These are phyloP conservation scores for Macrobrachium rosenbergii DNA, from an alignment of 1,140 invertebrate species.

Conservation along the genomic window DNA sequence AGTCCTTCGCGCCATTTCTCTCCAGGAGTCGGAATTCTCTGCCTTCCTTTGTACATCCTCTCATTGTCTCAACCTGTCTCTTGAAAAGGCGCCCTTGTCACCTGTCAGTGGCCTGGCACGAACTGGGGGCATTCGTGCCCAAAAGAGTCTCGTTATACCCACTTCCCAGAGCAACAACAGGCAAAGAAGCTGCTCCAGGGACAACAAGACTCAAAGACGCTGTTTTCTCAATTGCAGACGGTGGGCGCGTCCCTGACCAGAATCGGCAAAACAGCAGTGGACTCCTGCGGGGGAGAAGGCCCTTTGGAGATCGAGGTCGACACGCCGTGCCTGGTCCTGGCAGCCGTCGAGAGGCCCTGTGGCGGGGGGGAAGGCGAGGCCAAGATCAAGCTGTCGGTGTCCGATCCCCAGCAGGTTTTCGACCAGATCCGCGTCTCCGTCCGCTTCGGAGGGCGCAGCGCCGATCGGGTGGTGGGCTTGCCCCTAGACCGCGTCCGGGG, in stretches of 20 bases:
- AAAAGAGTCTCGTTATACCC: too few relatives aligned
- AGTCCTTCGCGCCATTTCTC: too few relatives aligned
- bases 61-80: too few relatives aligned
- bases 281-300: background rate
- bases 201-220: background rate
- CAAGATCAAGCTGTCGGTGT: background rate
- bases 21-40: too few relatives aligned
- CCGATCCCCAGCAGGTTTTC: constrained; percentile 37
- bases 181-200: too few relatives aligned
- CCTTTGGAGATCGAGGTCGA: background rate
- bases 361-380: background rate
- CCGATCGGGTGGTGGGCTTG: background rate
- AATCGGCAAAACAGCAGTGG: background rate
- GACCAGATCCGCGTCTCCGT: background rate
- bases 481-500: background rate
- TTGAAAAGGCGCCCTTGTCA: background rate
- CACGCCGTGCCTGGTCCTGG: constrained; percentile 27
- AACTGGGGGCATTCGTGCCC: too few relatives aligned
- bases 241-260: background rate
- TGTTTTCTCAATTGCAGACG: constrained; percentile 6
- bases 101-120: background rate
- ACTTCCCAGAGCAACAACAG: background rate
- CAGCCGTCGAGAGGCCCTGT: background rate
- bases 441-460: background rate
- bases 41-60: too few relatives aligned